A percentile compares a stretch with the other conserved stretches of the same genome.
phyloP scores from a whole-genome alignment of 2,888 invertebrate species.

The Philereme transversata region DNA sequence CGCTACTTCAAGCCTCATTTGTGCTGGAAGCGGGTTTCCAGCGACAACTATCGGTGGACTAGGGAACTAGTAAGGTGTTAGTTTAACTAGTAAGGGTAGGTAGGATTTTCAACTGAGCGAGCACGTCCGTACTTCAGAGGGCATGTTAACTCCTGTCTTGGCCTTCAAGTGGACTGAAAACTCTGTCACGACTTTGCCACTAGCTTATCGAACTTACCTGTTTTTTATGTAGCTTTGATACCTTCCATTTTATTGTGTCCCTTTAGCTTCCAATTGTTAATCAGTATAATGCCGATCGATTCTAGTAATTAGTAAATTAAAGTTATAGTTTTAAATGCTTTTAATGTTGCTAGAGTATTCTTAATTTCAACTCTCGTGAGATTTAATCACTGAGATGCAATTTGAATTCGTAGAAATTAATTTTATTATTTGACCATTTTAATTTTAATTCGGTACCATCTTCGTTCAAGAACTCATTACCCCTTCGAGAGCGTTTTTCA shows the following conservation, averaged over 20 bases:
- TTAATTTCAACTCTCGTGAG: constrained; percentile 17
- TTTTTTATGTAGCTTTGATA: constrained; percentile 3
- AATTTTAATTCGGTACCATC: no score
- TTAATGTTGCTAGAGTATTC: constrained; percentile 15
- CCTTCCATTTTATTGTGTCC: constrained; percentile 18
- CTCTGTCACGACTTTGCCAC: no score
- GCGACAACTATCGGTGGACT: background rate
- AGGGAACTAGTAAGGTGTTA: no score
- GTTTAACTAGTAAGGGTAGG: no score
- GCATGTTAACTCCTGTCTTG: no score
- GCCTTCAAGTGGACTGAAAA: no score
- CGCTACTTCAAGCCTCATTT: constrained; percentile 37
- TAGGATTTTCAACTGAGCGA: no score
- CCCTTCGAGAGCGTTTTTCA: no score
- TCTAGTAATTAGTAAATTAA: constrained; percentile 29
- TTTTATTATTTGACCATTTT: background rate
- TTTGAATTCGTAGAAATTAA: constrained; percentile 13
- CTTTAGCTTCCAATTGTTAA: constrained; percentile 26
- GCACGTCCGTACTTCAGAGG: no score
- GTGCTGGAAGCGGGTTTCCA: constrained; percentile 2
- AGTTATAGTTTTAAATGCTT: constrained; percentile 24
- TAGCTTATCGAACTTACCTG: constrained; percentile 1
- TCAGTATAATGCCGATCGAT: constrained; percentile 22
- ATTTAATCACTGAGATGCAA: constrained; percentile 10
- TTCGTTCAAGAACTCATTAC: background rate